Evolutionary conservation across 2,888 invertebrate genomes (phyloP).

Genomic region (Thereva nobilitata): DNA sequence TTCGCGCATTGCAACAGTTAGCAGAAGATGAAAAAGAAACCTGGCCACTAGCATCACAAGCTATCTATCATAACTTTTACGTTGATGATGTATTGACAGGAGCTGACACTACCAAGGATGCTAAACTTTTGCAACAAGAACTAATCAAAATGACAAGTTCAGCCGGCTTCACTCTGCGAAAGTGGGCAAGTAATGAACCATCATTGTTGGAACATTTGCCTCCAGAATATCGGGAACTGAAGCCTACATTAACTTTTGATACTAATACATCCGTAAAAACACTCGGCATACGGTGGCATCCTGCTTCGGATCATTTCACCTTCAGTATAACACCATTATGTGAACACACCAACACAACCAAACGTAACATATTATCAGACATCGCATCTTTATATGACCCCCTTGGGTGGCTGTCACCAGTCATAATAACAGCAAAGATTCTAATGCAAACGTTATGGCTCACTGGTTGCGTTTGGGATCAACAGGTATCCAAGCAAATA

Average conservation of each 20-base stretch:
- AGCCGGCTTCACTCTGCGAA: conserved; percentile 7
- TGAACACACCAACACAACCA: background rate
- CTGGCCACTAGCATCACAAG: conserved; percentile 9
- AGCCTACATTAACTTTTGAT: background rate
- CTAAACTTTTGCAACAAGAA: background rate
- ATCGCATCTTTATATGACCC: conserved; percentile 18
- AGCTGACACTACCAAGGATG: conserved; percentile 5
- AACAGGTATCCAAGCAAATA: background rate
- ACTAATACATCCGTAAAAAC: background rate
- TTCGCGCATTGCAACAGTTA: background rate
- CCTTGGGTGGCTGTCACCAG: background rate
- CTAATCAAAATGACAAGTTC: background rate
- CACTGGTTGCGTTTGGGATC: background rate
- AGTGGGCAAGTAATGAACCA: background rate
- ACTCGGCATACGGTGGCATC: conserved; percentile 7
- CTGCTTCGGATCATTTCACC: conserved; percentile 10
- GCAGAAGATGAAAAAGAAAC: background rate
- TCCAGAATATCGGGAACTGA: background rate
- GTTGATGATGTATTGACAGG: background rate
- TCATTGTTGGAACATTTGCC: background rate
- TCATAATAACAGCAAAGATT: background rate
- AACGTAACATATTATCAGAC: conserved; percentile 14
- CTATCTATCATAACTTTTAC: background rate
- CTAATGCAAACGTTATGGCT: background rate
- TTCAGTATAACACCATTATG: background rate